Conservation (phyloP, 2,113 vertebrate genomes). For the Microtus richardsoni region DNA sequence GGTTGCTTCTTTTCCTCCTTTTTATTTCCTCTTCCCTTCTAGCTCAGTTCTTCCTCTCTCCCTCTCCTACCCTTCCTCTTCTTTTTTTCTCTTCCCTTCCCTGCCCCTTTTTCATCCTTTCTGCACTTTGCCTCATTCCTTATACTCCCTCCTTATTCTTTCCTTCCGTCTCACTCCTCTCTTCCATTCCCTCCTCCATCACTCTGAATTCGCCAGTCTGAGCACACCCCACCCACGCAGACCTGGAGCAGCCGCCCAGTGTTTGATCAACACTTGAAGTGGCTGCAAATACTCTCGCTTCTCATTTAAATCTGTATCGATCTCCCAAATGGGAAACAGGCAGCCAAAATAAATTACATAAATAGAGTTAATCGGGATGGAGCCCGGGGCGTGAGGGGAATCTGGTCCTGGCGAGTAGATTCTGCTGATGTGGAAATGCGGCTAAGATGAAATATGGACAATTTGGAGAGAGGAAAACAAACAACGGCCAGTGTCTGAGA, state of each 20-base stretch:
- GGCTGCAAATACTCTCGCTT: constrained; percentile 71
- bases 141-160: constrained; percentile 87
- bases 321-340: constrained; percentile 82
- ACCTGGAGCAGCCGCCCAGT: not conserved
- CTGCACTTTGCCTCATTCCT: constrained; percentile 83
- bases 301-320: constrained; percentile 84
- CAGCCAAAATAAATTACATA: constrained; percentile 83
- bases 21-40: not conserved
- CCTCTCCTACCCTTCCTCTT: accelerated
- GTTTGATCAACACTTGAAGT: constrained; percentile 69
- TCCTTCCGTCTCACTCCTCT: no score
- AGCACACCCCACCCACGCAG: constrained; percentile 52
- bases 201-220: not conserved
- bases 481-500: not conserved
- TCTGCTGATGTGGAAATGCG: constrained; percentile 73
- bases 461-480: constrained; percentile 40
- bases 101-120: constrained; percentile 76
- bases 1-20: constrained; percentile 25
- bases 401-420: constrained; percentile 58
- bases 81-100: accelerated
- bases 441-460: constrained; percentile 34
- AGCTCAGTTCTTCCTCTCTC: no score
- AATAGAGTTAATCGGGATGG: constrained; percentile 82
- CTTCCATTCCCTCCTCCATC: no score
- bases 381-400: constrained; percentile 53